A percentile compares a stretch with the other conserved stretches of the same genome.
Conservation (phyloP, 2,113 vertebrate species). For the Bos javanicus region DNA sequence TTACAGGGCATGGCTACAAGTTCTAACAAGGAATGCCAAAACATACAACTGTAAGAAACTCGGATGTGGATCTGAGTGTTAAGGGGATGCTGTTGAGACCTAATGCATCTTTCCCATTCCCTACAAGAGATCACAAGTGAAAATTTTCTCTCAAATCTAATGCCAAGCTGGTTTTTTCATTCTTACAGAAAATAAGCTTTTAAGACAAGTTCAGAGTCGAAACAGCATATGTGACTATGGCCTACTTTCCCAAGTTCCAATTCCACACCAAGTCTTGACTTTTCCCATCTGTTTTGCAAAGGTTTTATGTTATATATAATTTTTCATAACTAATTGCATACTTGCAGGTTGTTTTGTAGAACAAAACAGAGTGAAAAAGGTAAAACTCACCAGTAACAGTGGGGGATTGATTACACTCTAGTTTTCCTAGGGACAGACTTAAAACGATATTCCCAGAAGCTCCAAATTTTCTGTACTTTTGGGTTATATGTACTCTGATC, state of each 20-base stretch:
- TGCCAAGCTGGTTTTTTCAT: not conserved
- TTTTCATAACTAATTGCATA: not conserved
- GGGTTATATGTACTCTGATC: not conserved
- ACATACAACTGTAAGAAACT: not conserved
- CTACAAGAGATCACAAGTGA: not conserved
- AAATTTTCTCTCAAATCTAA: not conserved
- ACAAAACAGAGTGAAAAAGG: not conserved
- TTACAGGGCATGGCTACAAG: not conserved
- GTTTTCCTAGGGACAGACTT: not conserved
- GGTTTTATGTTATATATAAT: not conserved
- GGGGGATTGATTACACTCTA: not conserved
- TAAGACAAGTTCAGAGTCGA: not conserved
- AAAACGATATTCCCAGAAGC: not conserved
- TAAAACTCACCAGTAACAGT: not conserved
- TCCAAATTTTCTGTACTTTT: not conserved
- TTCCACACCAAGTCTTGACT: not conserved
- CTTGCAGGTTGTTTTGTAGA: not conserved
- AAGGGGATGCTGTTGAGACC: not conserved
- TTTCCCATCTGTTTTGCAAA: not conserved
- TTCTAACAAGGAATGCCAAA: not conserved
- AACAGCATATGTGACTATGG: not conserved
- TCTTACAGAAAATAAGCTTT: not conserved
- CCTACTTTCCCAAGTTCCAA: not conserved
- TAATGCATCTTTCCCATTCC: not conserved
- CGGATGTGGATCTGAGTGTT: not conserved